Evolutionary conservation across 1,140 invertebrate species (phyloP), one percentile per base, ranked within the genome.

Genomic region (Doryteuthis pealeii): DNA sequence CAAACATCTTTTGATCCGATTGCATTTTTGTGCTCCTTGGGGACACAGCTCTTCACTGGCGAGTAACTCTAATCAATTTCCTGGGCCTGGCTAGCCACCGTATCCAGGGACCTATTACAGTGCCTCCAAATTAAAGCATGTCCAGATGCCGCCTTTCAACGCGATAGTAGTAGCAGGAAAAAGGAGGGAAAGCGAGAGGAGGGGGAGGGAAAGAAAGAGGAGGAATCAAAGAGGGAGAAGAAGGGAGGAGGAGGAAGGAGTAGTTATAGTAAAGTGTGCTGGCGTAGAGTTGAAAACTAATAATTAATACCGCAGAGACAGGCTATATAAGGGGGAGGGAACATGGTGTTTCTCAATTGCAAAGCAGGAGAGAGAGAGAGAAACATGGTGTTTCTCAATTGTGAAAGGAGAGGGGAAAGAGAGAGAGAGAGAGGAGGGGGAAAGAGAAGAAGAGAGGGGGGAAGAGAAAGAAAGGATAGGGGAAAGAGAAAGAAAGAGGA

Each of bases 61-160:
- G 66, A 68, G 22, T 68, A 68, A 31, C 30, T 32, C n/a, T 68
- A 68, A 68, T 68, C 66, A 68, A 68, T 68, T 68, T 68, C 66
- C 30, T 18, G n/a, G 18, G 30, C 66, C 18, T 30, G 18, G 66
- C 32, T 18, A 68, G 66, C 30, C 18, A 18, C 66, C 22, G 22
- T 62, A 28, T 33, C 66, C 28, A 33, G 66, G 66, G 66, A 68
- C 15, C 66, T 30, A 68, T 68, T 68, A 68, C 31, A 12, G 18
- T 12, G 66, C 66, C 30, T 68, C 66, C 32, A 68, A 68, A 30
- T 68, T 68, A 68, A 68, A 68, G 22, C 32, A 33, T 33, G 66
- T 68, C 66, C 66, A 68, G 66, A 68, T 68, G 66, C 28, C 30
- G 66, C 18, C 30, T 68, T 33, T 68, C 66, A 68, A 68, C 66